These are phyloP conservation scores for Ranitomeya imitator DNA, from an alignment of 2,113 vertebrate species.

Conservation along the genomic window DNA sequence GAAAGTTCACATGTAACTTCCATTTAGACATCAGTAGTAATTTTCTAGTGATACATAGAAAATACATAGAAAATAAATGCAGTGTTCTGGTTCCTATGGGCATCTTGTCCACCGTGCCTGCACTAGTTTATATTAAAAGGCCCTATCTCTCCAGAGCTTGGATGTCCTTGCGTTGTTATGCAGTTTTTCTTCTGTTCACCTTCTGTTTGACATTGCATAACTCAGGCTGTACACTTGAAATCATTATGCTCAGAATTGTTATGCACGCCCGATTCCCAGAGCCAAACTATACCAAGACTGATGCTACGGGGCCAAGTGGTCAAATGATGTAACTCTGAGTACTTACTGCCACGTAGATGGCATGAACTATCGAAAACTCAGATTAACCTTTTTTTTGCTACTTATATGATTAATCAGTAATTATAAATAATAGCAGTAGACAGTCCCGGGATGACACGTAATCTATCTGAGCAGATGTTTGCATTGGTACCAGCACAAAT, in stretches of 20 bases:
- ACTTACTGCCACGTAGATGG: constrained; percentile 30
- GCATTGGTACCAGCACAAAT: constrained; percentile 10
- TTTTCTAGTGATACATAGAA: background rate
- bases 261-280: background rate
- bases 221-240: constrained; percentile 16
- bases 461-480: constrained; percentile 22
- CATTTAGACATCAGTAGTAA: too few relatives aligned
- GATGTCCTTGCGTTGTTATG: constrained; percentile 6
- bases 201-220: constrained; percentile 32
- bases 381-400: constrained; percentile 26
- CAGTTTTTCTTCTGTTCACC: constrained; percentile 23
- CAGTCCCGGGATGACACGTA: background rate
- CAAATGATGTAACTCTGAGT: constrained; percentile 37
- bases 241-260: constrained; percentile 28
- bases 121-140: background rate
- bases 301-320: constrained; percentile 12
- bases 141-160: background rate
- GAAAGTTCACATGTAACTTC: too few relatives aligned
- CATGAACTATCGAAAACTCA: constrained; percentile 14
- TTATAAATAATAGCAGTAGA: constrained; percentile 17
- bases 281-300: constrained; percentile 27
- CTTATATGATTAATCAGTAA: constrained; percentile 36
- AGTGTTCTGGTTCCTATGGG: background rate
- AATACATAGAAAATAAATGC: background rate
- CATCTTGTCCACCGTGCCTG: background rate